These are phyloP conservation scores for Ericerus pela DNA, from an alignment of 1,140 invertebrate species.

Conservation along the genomic window DNA sequence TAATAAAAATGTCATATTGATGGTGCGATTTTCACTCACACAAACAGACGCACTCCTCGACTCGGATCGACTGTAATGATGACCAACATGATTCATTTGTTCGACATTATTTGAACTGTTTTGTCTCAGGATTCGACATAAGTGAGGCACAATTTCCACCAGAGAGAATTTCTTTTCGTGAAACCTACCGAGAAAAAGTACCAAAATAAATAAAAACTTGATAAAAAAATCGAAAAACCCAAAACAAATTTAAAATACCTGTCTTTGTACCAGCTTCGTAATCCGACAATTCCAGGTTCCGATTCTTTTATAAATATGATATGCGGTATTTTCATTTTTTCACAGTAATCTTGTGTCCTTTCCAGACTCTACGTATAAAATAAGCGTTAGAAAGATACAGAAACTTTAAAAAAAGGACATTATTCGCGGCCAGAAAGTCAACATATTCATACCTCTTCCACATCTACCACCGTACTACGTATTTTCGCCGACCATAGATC, in stretches of 20 bases:
- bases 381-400: too few relatives aligned
- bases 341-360: conserved; percentile 50
- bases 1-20: conserved; percentile 19
- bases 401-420: not conserved
- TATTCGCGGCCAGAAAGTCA: not conserved
- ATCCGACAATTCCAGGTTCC: conserved; percentile 42
- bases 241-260: conserved; percentile 16
- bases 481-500: conserved; percentile 43
- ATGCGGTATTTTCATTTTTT: conserved; percentile 43
- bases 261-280: conserved; percentile 44
- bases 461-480: conserved; percentile 36
- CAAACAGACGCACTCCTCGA: conserved; percentile 1
- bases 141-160: conserved; percentile 17
- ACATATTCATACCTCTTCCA: conserved; percentile 30
- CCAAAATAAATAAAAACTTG: too few relatives aligned
- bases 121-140: conserved; percentile 5
- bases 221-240: too few relatives aligned
- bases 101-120: not conserved
- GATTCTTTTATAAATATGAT: conserved; percentile 50
- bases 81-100: not conserved
- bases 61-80: conserved; percentile 11
- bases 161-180: conserved; percentile 20
- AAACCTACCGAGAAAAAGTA: too few relatives aligned
- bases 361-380: conserved; percentile 39
- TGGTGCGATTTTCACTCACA: not conserved